Conservation (phyloP, 1,140 invertebrate genomes). For the Calephelis nemesis region DNA sequence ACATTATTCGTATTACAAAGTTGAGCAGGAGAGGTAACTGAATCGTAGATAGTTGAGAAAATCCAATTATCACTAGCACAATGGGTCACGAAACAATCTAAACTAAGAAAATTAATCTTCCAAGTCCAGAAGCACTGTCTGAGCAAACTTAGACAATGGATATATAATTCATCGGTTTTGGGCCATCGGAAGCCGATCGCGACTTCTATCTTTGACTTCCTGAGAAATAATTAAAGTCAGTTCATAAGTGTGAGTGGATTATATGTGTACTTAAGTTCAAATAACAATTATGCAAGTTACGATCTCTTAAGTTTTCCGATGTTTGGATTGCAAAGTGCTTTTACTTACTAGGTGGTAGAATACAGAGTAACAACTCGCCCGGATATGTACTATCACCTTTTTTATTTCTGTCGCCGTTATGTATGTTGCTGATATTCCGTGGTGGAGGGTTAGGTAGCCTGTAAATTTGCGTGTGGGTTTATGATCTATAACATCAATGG, state of each 20-base stretch:
- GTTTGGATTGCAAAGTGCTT: too few relatives aligned
- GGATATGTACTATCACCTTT: too few relatives aligned
- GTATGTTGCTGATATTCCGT: too few relatives aligned
- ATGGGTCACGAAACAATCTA: slow-evolving; percentile 77
- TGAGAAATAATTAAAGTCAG: slow-evolving; percentile 11
- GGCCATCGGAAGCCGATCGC: slow-evolving; percentile 58
- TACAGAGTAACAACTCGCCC: too few relatives aligned
- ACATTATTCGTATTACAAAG: slow-evolving; percentile 37
- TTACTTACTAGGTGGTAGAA: too few relatives aligned
- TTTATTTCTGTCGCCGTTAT: neutral
- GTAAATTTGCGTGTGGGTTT: neutral
- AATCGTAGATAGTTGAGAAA: slow-evolving; percentile 72
- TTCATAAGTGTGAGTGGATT: neutral
- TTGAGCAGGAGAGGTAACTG: slow-evolving; percentile 61
- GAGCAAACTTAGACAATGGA: slow-evolving; percentile 76
- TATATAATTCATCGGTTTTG: slow-evolving; percentile 76
- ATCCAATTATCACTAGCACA: slow-evolving; percentile 77
- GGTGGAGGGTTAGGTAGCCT: too few relatives aligned
- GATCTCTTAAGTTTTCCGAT: too few relatives aligned
- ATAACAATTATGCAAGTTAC: too few relatives aligned
- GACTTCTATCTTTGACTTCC: slow-evolving; percentile 33
- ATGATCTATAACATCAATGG: too few relatives aligned
- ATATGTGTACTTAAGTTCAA: too few relatives aligned
- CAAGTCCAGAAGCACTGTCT: slow-evolving; percentile 71
- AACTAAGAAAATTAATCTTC: slow-evolving; percentile 80